These are phyloP conservation scores for Engystomops pustulosus DNA, from an alignment of 2,113 vertebrate species.

Conservation along the genomic window DNA sequence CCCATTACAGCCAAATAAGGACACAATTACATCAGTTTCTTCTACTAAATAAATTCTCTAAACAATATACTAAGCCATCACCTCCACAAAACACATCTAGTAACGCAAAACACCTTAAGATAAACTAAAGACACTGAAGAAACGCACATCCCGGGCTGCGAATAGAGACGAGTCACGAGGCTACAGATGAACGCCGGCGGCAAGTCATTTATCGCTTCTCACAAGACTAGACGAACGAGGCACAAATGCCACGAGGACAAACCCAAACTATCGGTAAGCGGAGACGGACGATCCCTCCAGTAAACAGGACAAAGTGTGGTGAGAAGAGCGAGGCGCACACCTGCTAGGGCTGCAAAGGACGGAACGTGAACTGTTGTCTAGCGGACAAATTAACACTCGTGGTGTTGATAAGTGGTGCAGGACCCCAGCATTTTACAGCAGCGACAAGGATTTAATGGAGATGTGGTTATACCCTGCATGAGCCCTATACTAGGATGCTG, in stretches of 20 bases:
- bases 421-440: background rate
- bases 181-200: conserved; percentile 19
- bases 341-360: background rate
- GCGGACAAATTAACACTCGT: background rate
- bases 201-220: conserved; percentile 44
- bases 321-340: background rate
- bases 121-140: background rate
- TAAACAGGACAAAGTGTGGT: background rate
- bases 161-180: conserved; percentile 32
- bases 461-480: too few species aligned
- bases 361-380: background rate
- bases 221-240: conserved; percentile 16
- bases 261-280: conserved; percentile 16
- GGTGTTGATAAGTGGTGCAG: background rate
- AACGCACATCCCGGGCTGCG: background rate
- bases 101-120: background rate
- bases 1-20: too few species aligned
- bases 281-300: background rate
- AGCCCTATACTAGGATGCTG: too few species aligned
- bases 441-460: too few species aligned
- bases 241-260: conserved; percentile 20
- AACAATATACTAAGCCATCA: too few species aligned
- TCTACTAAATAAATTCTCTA: too few species aligned
- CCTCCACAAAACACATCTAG: too few species aligned
- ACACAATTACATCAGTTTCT: too few species aligned